These are phyloP conservation scores for Esox masquinongy DNA, from an alignment of 2,797 vertebrate genomes.

Conservation along the genomic window DNA sequence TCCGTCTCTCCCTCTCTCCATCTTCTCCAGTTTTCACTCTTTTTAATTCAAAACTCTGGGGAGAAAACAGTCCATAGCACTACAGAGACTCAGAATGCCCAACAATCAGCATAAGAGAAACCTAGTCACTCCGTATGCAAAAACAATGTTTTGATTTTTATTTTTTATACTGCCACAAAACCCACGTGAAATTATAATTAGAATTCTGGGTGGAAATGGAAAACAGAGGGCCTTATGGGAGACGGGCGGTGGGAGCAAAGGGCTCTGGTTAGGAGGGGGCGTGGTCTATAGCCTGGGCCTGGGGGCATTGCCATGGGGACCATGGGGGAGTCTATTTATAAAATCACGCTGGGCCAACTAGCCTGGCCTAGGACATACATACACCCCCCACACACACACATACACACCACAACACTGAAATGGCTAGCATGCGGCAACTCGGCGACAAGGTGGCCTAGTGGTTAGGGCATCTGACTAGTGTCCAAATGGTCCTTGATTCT, in stretches of 20 bases:
- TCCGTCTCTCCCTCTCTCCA: background rate
- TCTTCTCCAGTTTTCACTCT: too few species aligned
- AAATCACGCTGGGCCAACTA: conserved; percentile 52
- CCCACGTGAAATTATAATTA: conserved; percentile 99
- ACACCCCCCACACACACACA: conserved; percentile 77
- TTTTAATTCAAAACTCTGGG: conserved; percentile 67
- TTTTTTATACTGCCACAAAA: conserved; percentile 83
- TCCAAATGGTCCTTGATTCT: too few species aligned
- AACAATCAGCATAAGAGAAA: conserved; percentile 74
- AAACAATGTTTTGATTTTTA: conserved; percentile 72
- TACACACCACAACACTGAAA: conserved; percentile 39
- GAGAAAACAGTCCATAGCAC: conserved; percentile 79
- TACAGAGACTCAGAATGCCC: conserved; percentile 83
- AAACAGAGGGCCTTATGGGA: conserved; percentile 88
- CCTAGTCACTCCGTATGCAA: conserved; percentile 82
- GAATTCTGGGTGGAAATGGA: conserved; percentile 81
- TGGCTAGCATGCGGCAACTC: conserved; percentile 68
- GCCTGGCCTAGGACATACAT: conserved; percentile 55
- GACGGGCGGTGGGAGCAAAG: conserved; percentile 84
- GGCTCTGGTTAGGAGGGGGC: conserved; percentile 90
- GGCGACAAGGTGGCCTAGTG: conserved; percentile 35
- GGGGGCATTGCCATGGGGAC: conserved; percentile 83
- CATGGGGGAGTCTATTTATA: conserved; percentile 91
- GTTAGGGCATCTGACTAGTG: too few species aligned
- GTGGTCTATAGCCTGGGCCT: conserved; percentile 82